Percentiles rank a stretch among this genome's conserved stretches.
phyloP scores from a whole-genome alignment of 2,888 invertebrate species.

The Hypselothyrea guttata region DNA sequence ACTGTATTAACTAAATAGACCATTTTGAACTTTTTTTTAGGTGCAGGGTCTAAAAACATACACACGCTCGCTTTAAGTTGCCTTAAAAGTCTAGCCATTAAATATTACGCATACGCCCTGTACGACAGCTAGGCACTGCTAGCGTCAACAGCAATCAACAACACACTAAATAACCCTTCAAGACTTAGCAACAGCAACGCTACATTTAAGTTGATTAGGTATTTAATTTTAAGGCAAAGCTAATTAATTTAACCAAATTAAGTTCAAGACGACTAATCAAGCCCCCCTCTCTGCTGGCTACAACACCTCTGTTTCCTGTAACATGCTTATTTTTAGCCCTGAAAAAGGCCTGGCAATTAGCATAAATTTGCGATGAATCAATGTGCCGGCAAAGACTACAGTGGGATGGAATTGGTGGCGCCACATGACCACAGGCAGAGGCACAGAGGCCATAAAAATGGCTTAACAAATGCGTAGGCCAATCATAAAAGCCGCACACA shows the following conservation, averaged over 20 bases:
- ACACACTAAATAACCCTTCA: conserved; percentile 13
- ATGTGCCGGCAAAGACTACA: conserved; percentile 34
- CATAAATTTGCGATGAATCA: conserved; percentile 68
- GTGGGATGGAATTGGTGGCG: background rate
- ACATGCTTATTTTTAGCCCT: conserved; percentile 50
- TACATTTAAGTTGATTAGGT: conserved; percentile 55
- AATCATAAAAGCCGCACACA: conserved; percentile 26
- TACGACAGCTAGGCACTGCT: background rate
- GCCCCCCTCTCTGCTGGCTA: background rate
- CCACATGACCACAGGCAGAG: conserved; percentile 14
- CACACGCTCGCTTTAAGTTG: conserved; percentile 11
- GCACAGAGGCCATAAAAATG: conserved; percentile 27
- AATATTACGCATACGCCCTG: conserved; percentile 53
- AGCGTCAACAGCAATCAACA: conserved; percentile 7
- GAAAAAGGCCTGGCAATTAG: conserved; percentile 59
- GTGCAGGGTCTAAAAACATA: too few relatives aligned
- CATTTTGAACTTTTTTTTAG: too few relatives aligned
- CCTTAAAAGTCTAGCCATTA: conserved; percentile 40
- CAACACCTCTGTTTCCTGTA: conserved; percentile 1
- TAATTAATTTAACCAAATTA: conserved; percentile 45
- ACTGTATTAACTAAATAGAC: too few relatives aligned
- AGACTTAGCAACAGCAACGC: background rate
- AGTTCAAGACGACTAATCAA: conserved; percentile 42
- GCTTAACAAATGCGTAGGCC: conserved; percentile 37
- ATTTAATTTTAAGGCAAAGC: conserved; percentile 51